Conservation (phyloP, 1,140 invertebrate species). For the Drosophila tsacasi region DNA sequence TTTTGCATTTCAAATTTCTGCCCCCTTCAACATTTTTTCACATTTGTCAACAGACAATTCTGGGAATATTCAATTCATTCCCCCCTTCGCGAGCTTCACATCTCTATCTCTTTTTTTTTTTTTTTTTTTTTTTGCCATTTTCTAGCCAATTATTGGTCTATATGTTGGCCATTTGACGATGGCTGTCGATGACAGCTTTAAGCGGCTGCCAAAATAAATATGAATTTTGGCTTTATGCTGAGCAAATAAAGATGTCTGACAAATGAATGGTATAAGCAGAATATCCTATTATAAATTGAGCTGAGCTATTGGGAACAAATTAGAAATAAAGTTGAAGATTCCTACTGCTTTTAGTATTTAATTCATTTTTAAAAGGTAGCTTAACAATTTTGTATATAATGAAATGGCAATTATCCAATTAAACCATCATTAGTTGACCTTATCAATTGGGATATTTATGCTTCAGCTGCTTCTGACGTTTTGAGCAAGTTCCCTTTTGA, state of each 20-base stretch:
- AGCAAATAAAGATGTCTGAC: constrained; percentile 6
- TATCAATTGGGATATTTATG: background rate
- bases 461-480: background rate
- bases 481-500: background rate
- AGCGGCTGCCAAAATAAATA: constrained; percentile 26
- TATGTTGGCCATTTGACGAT: constrained; percentile 21
- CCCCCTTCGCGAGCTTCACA: background rate
- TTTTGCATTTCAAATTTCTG: constrained; percentile 29
- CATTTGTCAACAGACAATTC: constrained; percentile 38
- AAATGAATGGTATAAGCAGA: background rate
- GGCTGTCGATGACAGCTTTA: constrained; percentile 38
- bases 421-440: background rate
- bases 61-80: constrained; percentile 22
- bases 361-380: background rate
- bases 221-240: constrained; percentile 4
- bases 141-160: constrained; percentile 40
- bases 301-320: background rate
- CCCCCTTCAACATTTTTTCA: background rate
- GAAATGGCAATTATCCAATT: background rate
- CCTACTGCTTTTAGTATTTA: background rate
- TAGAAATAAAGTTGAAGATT: too few relatives aligned
- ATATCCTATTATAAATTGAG: background rate
- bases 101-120: background rate
- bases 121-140: constrained; percentile 7
- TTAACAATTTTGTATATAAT: background rate